Conservation (phyloP, 2,888 invertebrate species). For the Rhyacophila evoluta region DNA sequence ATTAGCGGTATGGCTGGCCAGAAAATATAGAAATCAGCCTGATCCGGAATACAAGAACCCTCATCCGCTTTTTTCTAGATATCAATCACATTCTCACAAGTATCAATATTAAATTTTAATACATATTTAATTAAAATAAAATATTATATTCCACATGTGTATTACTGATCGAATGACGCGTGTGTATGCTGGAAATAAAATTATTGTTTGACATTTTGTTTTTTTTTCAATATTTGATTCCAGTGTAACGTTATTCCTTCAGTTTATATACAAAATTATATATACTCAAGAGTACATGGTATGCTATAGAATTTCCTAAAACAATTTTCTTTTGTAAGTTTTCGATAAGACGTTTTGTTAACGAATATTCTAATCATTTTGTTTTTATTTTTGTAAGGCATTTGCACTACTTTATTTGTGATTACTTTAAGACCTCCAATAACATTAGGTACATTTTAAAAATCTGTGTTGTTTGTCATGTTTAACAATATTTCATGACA, state of each 20-base stretch:
- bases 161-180: neutral
- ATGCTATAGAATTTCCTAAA: slow-evolving; percentile 24
- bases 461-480: no score
- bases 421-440: neutral
- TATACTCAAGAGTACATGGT: slow-evolving; percentile 24
- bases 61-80: slow-evolving; percentile 46
- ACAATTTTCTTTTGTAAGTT: neutral
- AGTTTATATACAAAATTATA: neutral
- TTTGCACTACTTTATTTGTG: neutral
- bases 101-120: slow-evolving; percentile 34
- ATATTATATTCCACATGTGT: neutral
- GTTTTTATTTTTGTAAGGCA: neutral
- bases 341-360: neutral
- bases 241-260: neutral
- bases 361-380: slow-evolving; percentile 15
- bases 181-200: neutral
- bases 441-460: no score
- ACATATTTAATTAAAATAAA: neutral
- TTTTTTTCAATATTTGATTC: neutral
- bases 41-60: slow-evolving; percentile 81
- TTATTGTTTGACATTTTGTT: neutral
- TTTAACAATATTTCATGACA: no score
- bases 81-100: no score
- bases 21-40: slow-evolving; percentile 84
- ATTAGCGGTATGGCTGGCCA: slow-evolving; percentile 84